Conservation (phyloP, 2,797 vertebrate species). For the Echeneis naucrates region DNA sequence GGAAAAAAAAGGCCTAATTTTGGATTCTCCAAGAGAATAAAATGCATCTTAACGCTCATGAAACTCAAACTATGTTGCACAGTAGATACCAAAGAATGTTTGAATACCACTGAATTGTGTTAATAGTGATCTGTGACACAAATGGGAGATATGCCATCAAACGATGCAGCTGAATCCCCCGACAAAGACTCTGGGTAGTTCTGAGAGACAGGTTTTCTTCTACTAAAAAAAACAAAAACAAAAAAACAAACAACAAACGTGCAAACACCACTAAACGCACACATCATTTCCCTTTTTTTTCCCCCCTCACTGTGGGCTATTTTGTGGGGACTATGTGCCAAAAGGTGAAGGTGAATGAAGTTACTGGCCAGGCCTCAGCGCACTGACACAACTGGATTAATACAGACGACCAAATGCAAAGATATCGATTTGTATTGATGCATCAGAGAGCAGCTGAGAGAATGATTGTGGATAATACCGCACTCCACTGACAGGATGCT, state of each 20-base stretch:
- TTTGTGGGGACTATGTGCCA: not conserved
- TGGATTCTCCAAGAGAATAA: not conserved
- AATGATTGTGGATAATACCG: not conserved
- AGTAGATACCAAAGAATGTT: not conserved
- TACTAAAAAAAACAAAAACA: not conserved
- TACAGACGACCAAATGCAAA: not conserved
- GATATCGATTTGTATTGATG: not conserved
- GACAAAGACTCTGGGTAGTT: not conserved
- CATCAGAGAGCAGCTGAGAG: not conserved
- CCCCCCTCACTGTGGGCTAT: not conserved
- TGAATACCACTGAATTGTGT: not conserved
- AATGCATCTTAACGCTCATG: conserved; percentile 2
- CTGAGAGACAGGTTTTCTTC: not conserved
- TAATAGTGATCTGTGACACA: not conserved
- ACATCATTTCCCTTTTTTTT: not conserved
- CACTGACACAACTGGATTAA: not conserved
- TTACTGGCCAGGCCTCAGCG: not conserved
- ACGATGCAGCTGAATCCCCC: not conserved
- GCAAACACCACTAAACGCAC: not conserved
- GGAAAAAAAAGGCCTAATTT: too few species aligned
- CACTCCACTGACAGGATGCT: too few species aligned
- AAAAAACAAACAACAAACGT: too few species aligned
- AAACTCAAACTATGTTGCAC: not conserved
- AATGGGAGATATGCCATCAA: not conserved
- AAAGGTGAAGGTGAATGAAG: not conserved